Conservation (phyloP, 2,888 invertebrate genomes). For the Cephus rjabovi region DNA sequence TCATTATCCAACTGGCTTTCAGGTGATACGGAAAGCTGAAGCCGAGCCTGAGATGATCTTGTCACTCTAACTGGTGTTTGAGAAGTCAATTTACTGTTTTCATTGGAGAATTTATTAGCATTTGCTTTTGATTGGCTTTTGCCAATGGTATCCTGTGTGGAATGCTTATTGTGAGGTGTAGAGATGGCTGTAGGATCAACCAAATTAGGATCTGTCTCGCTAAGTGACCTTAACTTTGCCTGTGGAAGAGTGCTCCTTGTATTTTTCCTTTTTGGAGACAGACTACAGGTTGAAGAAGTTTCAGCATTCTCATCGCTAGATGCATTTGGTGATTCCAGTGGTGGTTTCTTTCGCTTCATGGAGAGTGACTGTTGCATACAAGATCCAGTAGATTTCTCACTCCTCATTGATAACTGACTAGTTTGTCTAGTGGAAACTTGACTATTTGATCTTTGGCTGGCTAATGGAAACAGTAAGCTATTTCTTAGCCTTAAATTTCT, state of each 20-base stretch:
- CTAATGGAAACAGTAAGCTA: conserved; percentile 23
- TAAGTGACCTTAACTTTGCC: background rate
- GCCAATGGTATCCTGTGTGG: background rate
- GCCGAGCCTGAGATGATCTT: background rate
- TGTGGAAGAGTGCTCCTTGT: background rate
- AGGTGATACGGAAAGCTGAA: background rate
- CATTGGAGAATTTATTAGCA: background rate
- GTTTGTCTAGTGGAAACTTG: conserved; percentile 8
- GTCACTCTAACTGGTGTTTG: background rate
- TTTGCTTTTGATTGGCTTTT: background rate
- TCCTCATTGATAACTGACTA: conserved; percentile 13
- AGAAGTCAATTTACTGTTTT: background rate
- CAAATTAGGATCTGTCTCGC: background rate
- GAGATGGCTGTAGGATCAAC: background rate
- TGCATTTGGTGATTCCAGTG: background rate
- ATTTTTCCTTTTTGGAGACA: background rate
- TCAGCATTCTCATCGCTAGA: conserved; percentile 8
- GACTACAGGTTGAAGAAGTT: background rate
- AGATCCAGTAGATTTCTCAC: conserved; percentile 22
- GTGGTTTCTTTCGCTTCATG: conserved; percentile 12
- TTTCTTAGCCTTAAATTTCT: conserved; percentile 33
- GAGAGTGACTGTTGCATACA: conserved; percentile 15
- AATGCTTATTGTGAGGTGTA: background rate
- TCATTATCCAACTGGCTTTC: conserved; percentile 20
- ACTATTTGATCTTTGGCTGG: conserved; percentile 11